Conservation (phyloP, 37 sponge, comb jelly and placozoan species). For the Sycon ciliatum region DNA sequence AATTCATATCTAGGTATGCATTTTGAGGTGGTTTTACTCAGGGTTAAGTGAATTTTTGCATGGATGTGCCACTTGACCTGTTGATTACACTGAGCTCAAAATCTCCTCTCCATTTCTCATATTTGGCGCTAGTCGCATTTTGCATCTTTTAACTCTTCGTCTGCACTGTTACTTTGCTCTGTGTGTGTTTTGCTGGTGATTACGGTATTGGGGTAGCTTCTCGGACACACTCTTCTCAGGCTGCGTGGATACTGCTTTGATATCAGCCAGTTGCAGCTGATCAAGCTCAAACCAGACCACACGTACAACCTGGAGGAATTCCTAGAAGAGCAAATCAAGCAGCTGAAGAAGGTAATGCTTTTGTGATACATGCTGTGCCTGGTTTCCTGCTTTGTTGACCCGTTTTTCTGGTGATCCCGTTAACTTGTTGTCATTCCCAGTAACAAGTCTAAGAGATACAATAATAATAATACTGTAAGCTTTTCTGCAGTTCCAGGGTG, state of each 20-base stretch:
- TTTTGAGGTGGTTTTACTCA: neutral
- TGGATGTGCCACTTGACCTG: neutral
- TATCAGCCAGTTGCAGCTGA: conserved; percentile 42
- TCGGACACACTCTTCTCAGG: conserved; percentile 12
- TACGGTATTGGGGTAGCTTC: neutral
- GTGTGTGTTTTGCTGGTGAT: neutral
- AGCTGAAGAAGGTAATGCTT: conserved; percentile 57
- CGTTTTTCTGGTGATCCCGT: neutral
- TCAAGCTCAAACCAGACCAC: conserved; percentile 60
- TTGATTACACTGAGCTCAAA: no score
- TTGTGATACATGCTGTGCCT: neutral
- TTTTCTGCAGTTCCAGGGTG: no score
- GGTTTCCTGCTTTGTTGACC: neutral
- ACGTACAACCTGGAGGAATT: conserved; percentile 89
- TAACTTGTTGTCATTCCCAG: neutral
- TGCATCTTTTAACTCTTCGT: no score
- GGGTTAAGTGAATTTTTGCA: neutral
- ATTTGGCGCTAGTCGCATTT: no score
- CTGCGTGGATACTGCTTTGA: conserved; percentile 48
- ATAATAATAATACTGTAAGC: no score
- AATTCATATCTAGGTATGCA: neutral
- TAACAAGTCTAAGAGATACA: no score
- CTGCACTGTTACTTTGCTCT: no score
- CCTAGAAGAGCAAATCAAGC: conserved; percentile 60
- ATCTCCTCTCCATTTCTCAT: no score